Evolutionary conservation across 2,113 vertebrate species (phyloP), one percentile per base, ranked within the genome.

Genomic region (Nothocercus julius): DNA sequence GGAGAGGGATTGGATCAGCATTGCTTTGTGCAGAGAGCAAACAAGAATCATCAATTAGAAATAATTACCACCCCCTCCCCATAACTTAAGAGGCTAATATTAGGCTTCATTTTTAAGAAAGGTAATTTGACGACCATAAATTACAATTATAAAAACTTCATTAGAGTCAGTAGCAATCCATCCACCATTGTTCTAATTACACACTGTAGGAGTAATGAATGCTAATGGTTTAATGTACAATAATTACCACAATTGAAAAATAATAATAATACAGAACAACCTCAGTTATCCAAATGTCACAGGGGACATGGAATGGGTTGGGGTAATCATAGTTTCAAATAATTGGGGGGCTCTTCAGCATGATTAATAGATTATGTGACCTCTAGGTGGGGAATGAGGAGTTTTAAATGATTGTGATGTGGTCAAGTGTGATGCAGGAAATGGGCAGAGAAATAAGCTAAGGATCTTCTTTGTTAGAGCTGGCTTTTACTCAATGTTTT

Each of bases 111-210:
- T 97, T 96, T 98, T 97, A 98, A 98, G 97, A 97, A 98, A 98
- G 97, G 97, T 96, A 98, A 98, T 98, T 97, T 97, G 97, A 96
- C 75, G 95, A 74, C 97, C 95, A 98, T 98, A 98, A 98, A 98
- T 98, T 98, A 98, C 98, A 98, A 98, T 98, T 98, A 98, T 97
- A 98, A 98, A 98, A 98, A 98, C 98, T 98, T 98, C 97, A 98
- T 98, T 98, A 98, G 95, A 96, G 97, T 98, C 92, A 61, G 97
- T 96, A 98, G 96, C 98, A 97, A 98, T 97, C 97, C 97, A 97
- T 93, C 98, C 97, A 96, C 96, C 95, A 97, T 97, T 97, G 97
- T 97, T 97, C 97, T 98, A 98, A 98, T 98, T 98, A 98, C 95
- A 96, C 97, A 97, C 96, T 98, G 97, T 97, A 97, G 96, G 97